phyloP scores from a whole-genome alignment of 2,888 invertebrate species.

The Agonum fuliginosum region DNA sequence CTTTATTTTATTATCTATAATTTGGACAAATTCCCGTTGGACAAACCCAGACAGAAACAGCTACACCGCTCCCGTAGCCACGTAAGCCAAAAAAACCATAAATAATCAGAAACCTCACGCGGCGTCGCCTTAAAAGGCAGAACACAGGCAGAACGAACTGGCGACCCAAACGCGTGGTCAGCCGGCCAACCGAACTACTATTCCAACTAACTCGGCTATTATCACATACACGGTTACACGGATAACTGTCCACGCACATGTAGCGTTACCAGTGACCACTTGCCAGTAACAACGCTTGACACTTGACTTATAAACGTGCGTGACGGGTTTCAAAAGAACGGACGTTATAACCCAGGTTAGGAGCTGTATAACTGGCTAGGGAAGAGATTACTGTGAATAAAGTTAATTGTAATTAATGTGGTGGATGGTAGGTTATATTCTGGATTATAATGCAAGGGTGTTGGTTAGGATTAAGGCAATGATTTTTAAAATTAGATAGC shows the following conservation, averaged over 20 bases:
- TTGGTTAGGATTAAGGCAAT: too few species aligned
- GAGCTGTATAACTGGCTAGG: background rate
- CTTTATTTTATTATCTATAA: too few species aligned
- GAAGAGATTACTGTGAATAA: background rate
- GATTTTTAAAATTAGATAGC: too few species aligned
- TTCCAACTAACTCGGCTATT: background rate
- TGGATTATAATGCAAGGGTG: too few species aligned
- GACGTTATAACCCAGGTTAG: background rate
- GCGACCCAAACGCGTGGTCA: background rate
- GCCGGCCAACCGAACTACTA: background rate
- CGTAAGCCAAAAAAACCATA: conserved; percentile 13
- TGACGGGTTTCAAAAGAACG: too few species aligned
- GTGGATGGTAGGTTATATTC: too few species aligned
- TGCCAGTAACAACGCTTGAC: too few species aligned
- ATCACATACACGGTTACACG: background rate
- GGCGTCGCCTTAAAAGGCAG: conserved; percentile 1
- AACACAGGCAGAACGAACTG: too few species aligned
- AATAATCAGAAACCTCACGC: conserved; percentile 9
- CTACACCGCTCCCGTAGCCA: background rate
- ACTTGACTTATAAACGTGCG: conserved; percentile 34
- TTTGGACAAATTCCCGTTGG: too few species aligned
- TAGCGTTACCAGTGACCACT: too few species aligned
- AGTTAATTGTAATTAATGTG: background rate
- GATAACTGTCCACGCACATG: conserved; percentile 11
- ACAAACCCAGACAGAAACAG: too few species aligned